These are phyloP conservation scores for Cephus sareptanus DNA, from an alignment of 2,888 invertebrate species.

Conservation along the genomic window DNA sequence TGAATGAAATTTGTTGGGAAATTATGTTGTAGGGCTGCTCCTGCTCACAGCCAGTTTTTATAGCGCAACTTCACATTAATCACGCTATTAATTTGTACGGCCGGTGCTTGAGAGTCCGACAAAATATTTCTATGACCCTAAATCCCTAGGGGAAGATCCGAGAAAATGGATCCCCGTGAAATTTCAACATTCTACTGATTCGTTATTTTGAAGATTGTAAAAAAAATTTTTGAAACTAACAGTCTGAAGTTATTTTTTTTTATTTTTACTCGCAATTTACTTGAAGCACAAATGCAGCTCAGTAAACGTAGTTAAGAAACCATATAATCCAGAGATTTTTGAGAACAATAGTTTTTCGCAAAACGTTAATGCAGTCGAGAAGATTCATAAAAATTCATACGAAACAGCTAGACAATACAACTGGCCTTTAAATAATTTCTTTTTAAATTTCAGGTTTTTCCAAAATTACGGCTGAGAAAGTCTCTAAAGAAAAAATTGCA, in stretches of 20 bases:
- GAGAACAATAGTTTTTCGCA: not conserved
- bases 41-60: not conserved
- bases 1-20: not conserved
- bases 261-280: not conserved
- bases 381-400: too few species aligned
- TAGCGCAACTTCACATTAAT: constrained; percentile 25
- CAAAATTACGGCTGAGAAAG: too few species aligned
- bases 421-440: too few species aligned
- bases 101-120: not conserved
- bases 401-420: too few species aligned
- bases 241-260: not conserved
- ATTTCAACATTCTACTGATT: not conserved
- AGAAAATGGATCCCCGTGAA: not conserved
- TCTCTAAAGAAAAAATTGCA: not conserved
- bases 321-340: not conserved
- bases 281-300: not conserved
- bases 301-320: not conserved
- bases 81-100: constrained; percentile 40
- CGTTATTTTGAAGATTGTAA: not conserved
- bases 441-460: too few species aligned
- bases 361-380: too few species aligned
- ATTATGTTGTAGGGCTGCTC: not conserved
- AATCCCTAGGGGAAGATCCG: not conserved
- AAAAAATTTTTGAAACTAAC: not conserved
- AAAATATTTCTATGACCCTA: not conserved